Evolutionary conservation across 1,140 invertebrate species (phyloP), one percentile per base, ranked within the genome.

Genomic region (Calycopis cecrops): DNA sequence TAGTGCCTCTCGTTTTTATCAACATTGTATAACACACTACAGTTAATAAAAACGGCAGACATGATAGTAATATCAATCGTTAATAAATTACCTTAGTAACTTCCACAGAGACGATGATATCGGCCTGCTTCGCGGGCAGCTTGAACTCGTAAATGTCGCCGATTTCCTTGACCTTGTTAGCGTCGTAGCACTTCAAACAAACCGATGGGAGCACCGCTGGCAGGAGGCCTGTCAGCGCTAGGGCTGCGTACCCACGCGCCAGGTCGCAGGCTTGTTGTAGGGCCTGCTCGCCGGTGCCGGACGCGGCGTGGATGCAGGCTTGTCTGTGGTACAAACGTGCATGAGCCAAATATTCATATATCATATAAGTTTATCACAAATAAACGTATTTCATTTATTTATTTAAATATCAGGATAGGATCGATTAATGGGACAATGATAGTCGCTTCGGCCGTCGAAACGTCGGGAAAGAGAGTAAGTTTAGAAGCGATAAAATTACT

Each of bases 71-170:
- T n/a, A n/a, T n/a, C n/a, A n/a, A n/a, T n/a, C 0, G n/a, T 49
- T 7, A 21, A 35, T 9, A 44, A 64, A 63, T 73, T 56, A 87
- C 87, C 65, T 75, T 63, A 10, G 87, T 88, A 79, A 91, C 79
- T 57, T 95, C 93, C n/a, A 95, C 88, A 6, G 93, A 87, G 35
- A 95, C 84, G 4, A 95, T 79, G 57, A 95, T 87, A 66, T 95
- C 94, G 8, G 93, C 94, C 61, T 93, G 87, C 55, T 92, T 93
- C 40, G 88, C 88, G 1, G 93, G 93, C 18, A 90, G 71, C 67
- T 92, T 93, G 0, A 94, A 85, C 40, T 89, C 91, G 70, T 93
- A 93, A 16, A 76, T 84, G 28, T 93, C 90, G 4, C 90, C 91
- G 11, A 91, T 51, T 0, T 88, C 68, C 14, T 89, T 67, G 12